Conservation (phyloP, 2,888 invertebrate genomes). For the Augiades crinisus region DNA sequence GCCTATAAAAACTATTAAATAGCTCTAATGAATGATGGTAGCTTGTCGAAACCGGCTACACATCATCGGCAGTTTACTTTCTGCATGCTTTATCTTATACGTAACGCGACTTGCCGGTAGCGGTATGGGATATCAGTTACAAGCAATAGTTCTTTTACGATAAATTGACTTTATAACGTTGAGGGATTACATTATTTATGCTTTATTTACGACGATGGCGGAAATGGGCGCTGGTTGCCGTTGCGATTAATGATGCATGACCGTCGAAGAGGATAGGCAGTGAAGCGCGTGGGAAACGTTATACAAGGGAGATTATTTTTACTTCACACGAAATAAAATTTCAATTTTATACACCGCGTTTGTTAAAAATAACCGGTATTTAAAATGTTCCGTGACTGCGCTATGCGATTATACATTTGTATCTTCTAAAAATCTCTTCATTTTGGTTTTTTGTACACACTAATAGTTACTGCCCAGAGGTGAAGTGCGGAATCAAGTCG, state of each 20-base stretch:
- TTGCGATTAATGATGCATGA: constrained; percentile 61
- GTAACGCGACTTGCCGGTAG: constrained; percentile 15
- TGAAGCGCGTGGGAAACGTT: constrained; percentile 61
- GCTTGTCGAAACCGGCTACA: neutral
- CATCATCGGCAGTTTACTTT: constrained; percentile 14
- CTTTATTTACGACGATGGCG: constrained; percentile 56
- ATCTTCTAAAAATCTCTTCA: too few species aligned
- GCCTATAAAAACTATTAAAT: neutral
- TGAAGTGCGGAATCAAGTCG: too few species aligned
- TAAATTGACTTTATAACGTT: constrained; percentile 25
- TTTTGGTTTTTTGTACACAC: too few species aligned
- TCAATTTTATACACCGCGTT: neutral
- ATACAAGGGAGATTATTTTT: constrained; percentile 17
- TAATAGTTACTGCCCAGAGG: too few species aligned
- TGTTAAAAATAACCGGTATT: neutral
- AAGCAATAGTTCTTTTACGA: constrained; percentile 12
- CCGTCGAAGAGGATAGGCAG: constrained; percentile 49
- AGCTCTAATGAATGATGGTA: constrained; percentile 3
- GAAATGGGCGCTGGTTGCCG: constrained; percentile 66
- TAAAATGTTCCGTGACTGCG: neutral
- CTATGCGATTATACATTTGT: too few species aligned
- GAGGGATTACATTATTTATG: constrained; percentile 39
- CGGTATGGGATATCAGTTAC: constrained; percentile 21
- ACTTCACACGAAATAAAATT: constrained; percentile 3
- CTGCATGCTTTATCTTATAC: constrained; percentile 12